Evolutionary conservation across 1,140 invertebrate genomes (phyloP), one percentile per base, ranked within the genome.

Genomic region (Zaprionus inermis): DNA sequence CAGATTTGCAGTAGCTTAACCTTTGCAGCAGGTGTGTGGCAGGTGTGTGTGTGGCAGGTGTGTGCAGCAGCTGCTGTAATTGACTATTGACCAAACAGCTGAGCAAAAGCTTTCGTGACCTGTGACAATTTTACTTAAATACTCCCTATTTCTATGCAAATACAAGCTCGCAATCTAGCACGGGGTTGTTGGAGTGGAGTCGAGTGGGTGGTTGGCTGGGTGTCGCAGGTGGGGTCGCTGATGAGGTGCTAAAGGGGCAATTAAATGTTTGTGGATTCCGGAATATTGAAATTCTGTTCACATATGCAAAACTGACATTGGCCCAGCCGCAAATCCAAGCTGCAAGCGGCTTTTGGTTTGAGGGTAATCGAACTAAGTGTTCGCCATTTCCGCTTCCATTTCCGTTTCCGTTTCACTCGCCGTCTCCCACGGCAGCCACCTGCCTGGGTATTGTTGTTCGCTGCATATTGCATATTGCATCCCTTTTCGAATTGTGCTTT

Each of bases 31-130:
- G 55, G 51, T 51, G 55, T 41, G 38, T 51, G 68, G n/a, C n/a
- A n/a, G n/a, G n/a, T 60, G 52, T 51, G 36, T 71, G 63, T 55
- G 44, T 32, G 60, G 30, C 34, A 57, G 56, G 49, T 51, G 51
- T 36, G 72, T 44, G 72, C 61, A 52, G 60, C 46, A 49, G 64
- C 41, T 69, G 76, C n/a, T 61, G 66, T 79, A 88, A 83, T 83
- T 67, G 73, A 75, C 67, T 86, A 86, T 86, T 86, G 83, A 86
- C 83, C 77, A 88, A 86, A 86, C 72, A 86, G 82, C 32, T 74
- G 64, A 57, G 63, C 56, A 65, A 65, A 64, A 28, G 54, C 30
- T 66, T 44, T 74, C 83, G 83, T 86, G 83, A 88, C 83, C 83
- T 51, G 60, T 51, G 73, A 68, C 83, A 82, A 63, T 86, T 79